Conservation (phyloP, 2,113 vertebrate genomes). For the Poicephalus gulielmi region DNA sequence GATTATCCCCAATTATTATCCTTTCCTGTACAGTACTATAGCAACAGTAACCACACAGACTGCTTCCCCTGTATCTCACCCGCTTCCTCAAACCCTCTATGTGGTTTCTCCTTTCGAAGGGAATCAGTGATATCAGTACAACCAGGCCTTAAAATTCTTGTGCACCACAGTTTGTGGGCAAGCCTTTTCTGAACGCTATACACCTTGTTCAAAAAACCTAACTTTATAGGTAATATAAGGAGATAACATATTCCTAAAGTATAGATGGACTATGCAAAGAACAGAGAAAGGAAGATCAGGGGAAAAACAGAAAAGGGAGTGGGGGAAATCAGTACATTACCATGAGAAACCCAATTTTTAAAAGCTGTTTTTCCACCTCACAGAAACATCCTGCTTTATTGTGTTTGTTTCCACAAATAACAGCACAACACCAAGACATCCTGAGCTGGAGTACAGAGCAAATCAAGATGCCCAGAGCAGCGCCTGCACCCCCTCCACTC, state of each 20-base stretch:
- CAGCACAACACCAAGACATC: background rate
- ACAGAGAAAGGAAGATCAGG: background rate
- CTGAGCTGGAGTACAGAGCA: background rate
- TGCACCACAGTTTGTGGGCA: background rate
- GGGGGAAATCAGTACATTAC: background rate
- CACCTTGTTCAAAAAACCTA: background rate
- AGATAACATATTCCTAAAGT: background rate
- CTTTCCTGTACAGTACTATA: background rate
- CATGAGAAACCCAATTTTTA: background rate
- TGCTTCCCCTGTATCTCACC: background rate
- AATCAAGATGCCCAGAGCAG: background rate
- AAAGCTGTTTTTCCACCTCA: background rate
- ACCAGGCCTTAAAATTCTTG: background rate
- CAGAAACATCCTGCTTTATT: background rate
- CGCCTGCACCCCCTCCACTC: rapidly evolving
- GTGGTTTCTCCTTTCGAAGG: background rate
- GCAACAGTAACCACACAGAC: background rate
- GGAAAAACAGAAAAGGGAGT: background rate
- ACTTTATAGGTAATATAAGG: background rate
- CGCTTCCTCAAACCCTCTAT: constrained; percentile 23
- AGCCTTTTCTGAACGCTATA: background rate
- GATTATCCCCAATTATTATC: background rate
- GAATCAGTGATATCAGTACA: background rate
- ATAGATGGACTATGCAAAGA: background rate
- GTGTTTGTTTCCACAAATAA: background rate